Evolutionary conservation across 2,113 vertebrate genomes (phyloP).

Genomic region (Albula glossodonta): DNA sequence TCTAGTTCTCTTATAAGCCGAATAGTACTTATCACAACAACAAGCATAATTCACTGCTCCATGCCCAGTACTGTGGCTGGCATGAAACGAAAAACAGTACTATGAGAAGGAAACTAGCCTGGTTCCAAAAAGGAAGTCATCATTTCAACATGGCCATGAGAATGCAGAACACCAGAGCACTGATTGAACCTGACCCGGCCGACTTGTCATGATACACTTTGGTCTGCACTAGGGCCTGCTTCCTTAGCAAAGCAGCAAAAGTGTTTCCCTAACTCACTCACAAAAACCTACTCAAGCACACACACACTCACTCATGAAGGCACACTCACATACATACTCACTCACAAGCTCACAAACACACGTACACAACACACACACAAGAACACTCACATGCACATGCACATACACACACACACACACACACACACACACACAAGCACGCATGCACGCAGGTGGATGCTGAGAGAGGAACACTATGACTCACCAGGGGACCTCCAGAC

Average conservation of each 20-base stretch:
- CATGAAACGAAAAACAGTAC: not conserved
- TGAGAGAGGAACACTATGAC: conserved; percentile 22
- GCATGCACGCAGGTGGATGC: not conserved
- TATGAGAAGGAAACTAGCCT: not conserved
- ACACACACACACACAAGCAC: not conserved
- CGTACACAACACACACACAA: not conserved
- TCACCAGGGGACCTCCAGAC: conserved; percentile 66
- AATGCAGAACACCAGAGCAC: not conserved
- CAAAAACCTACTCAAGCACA: no score
- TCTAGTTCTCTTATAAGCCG: not conserved
- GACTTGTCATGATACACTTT: not conserved
- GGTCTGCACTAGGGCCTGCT: not conserved
- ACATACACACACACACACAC: conserved; percentile 14
- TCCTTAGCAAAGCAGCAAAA: not conserved
- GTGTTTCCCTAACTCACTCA: not conserved
- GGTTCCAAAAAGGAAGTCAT: not conserved
- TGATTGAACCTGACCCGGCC: not conserved
- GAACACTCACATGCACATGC: not conserved
- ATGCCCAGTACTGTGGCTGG: not conserved
- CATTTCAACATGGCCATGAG: not conserved
- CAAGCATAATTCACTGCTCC: not conserved
- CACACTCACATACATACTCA: no score
- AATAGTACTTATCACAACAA: not conserved
- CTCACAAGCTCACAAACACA: not conserved
- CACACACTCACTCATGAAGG: no score